phyloP scores from a whole-genome alignment of 92 coral and sea anemone species.

The Meandrina meandrites region DNA sequence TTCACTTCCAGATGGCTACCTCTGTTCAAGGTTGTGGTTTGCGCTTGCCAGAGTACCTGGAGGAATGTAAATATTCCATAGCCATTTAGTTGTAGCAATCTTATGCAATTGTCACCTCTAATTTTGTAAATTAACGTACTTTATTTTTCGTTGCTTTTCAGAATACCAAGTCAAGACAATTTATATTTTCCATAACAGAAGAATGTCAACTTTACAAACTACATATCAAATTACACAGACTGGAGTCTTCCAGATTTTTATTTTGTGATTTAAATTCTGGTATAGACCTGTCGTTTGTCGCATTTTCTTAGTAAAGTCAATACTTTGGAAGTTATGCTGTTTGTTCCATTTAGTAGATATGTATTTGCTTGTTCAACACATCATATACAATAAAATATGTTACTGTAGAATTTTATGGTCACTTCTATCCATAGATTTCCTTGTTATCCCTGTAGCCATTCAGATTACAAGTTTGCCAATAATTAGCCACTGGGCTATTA shows the following conservation, averaged over 20 bases:
- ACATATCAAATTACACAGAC: neutral
- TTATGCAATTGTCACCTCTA: neutral
- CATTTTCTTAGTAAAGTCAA: neutral
- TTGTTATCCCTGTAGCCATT: neutral
- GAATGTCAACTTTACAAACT: neutral
- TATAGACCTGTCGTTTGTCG: neutral
- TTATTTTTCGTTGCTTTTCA: neutral
- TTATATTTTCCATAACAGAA: neutral
- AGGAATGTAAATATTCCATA: too few relatives aligned
- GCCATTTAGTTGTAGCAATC: neutral
- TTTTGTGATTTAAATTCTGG: neutral
- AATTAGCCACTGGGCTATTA: neutral
- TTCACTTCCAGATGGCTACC: too few relatives aligned
- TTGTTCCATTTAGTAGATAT: neutral
- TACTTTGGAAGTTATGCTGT: neutral
- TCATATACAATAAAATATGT: slow-evolving; percentile 3
- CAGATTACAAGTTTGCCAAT: neutral
- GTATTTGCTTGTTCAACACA: neutral
- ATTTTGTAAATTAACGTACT: neutral
- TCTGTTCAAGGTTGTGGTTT: too few relatives aligned
- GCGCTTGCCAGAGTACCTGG: too few relatives aligned
- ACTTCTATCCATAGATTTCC: neutral
- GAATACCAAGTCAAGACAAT: neutral
- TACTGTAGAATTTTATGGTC: too few relatives aligned
- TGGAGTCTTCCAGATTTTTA: neutral